Evolutionary conservation across 2,888 invertebrate genomes (phyloP).

Genomic region (Cheilosia urbana): DNA sequence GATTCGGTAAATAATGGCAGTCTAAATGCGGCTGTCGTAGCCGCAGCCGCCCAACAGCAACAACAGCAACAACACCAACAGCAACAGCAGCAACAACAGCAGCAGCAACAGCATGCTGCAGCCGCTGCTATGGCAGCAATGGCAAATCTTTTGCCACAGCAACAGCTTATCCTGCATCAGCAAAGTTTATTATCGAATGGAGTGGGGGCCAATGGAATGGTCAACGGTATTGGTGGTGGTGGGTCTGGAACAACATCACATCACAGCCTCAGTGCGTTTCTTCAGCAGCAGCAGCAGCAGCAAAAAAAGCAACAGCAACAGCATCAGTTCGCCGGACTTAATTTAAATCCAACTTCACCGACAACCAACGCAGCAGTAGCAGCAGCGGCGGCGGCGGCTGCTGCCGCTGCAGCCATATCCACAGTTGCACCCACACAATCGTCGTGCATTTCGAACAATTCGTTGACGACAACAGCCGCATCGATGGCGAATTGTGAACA

Average conservation of each 20-base stretch:
- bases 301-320: constrained; percentile 80
- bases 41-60: constrained; percentile 80
- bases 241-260: constrained; percentile 77
- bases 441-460: constrained; percentile 66
- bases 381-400: constrained; percentile 66
- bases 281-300: constrained; percentile 80
- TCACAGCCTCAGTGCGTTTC: constrained; percentile 78
- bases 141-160: constrained; percentile 81
- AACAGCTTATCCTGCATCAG: constrained; percentile 79
- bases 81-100: constrained; percentile 80
- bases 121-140: constrained; percentile 83
- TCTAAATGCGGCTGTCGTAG: constrained; percentile 80
- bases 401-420: constrained; percentile 77
- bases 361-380: constrained; percentile 79
- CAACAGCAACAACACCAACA: constrained; percentile 79
- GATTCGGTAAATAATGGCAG: constrained; percentile 80
- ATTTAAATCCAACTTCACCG: constrained; percentile 76
- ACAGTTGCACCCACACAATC: constrained; percentile 75
- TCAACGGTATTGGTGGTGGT: constrained; percentile 66
- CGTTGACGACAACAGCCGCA: constrained; percentile 77
- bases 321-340: constrained; percentile 68
- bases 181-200: constrained; percentile 81
- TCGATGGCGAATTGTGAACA: constrained; percentile 76
- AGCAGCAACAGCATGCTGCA: constrained; percentile 80
- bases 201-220: constrained; percentile 76